A percentile compares a stretch with the other conserved stretches of the same genome.
Evolutionary conservation across 23 tunicate genomes (phyloP).

Genomic region (Trididemnum clinides): DNA sequence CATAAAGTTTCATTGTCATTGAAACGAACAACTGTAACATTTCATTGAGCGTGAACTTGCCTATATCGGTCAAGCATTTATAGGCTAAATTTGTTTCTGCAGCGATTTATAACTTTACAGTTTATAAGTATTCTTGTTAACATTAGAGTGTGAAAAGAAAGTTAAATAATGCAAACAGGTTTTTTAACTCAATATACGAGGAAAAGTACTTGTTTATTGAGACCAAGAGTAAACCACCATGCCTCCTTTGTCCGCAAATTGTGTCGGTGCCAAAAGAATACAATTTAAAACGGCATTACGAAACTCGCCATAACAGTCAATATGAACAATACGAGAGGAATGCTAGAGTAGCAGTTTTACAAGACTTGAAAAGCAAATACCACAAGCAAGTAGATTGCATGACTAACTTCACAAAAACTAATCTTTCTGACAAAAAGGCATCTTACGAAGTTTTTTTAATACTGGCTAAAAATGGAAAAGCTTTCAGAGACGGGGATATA

Average conservation of each 20-base stretch:
- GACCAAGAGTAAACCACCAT: neutral
- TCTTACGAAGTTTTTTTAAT: slow-evolving; percentile 47
- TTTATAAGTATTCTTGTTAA: no score
- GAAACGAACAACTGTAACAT: no score
- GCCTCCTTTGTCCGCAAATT: neutral
- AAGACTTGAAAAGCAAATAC: slow-evolving; percentile 35
- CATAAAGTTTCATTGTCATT: no score
- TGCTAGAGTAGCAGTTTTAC: slow-evolving; percentile 12
- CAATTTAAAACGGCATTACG: slow-evolving; percentile 71
- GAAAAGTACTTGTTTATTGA: neutral
- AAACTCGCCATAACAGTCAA: slow-evolving; percentile 40
- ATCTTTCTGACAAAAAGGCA: slow-evolving; percentile 20
- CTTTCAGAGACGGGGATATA: slow-evolving; percentile 47
- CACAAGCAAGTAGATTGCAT: slow-evolving; percentile 19
- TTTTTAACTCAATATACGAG: no score
- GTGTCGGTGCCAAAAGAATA: slow-evolving; percentile 49
- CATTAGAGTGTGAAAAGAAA: no score
- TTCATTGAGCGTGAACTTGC: no score
- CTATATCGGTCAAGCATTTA: no score
- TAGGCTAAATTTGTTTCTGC: no score
- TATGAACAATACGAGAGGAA: slow-evolving; percentile 41
- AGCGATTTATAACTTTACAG: no score
- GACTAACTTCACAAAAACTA: slow-evolving; percentile 24
- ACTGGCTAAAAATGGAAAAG: slow-evolving; percentile 22
- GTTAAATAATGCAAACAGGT: no score